Evolutionary conservation across 2,113 vertebrate species (phyloP).

Genomic region (Misgurnus mizolepis): DNA sequence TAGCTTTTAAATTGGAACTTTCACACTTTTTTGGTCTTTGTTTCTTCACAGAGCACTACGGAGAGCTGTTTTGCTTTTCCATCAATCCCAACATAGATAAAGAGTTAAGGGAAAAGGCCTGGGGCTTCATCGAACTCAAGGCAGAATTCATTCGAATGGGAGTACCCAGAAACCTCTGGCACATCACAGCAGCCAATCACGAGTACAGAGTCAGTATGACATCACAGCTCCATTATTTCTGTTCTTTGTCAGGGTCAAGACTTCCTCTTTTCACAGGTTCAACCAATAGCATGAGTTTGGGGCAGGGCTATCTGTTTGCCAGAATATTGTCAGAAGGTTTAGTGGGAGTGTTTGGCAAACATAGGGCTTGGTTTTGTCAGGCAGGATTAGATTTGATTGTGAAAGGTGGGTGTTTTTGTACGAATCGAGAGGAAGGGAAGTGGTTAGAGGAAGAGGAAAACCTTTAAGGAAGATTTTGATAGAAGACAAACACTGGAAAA

Average conservation of each 20-base stretch:
- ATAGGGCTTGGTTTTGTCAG: neutral
- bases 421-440: neutral
- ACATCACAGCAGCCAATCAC: slow-evolving; percentile 84
- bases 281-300: neutral
- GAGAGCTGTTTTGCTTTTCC: slow-evolving; percentile 93
- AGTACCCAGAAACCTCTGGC: slow-evolving; percentile 87
- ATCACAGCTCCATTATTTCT: neutral
- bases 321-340: neutral
- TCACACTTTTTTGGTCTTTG: neutral
- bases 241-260: neutral
- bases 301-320: neutral
- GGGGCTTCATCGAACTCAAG: slow-evolving; percentile 81
- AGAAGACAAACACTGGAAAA: too few species aligned
- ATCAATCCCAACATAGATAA: slow-evolving; percentile 92
- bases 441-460: too few species aligned
- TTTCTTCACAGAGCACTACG: slow-evolving; percentile 82
- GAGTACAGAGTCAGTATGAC: slow-evolving; percentile 85
- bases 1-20: too few species aligned
- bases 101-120: slow-evolving; percentile 87
- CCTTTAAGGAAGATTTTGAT: neutral
- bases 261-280: neutral
- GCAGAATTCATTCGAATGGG: slow-evolving; percentile 92
- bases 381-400: neutral
- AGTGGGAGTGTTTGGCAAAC: neutral
- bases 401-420: neutral